Percentiles rank a stretch among this genome's conserved stretches.
Conservation (phyloP, 2,113 vertebrate genomes). For the Apistogramma diplotaenia region DNA sequence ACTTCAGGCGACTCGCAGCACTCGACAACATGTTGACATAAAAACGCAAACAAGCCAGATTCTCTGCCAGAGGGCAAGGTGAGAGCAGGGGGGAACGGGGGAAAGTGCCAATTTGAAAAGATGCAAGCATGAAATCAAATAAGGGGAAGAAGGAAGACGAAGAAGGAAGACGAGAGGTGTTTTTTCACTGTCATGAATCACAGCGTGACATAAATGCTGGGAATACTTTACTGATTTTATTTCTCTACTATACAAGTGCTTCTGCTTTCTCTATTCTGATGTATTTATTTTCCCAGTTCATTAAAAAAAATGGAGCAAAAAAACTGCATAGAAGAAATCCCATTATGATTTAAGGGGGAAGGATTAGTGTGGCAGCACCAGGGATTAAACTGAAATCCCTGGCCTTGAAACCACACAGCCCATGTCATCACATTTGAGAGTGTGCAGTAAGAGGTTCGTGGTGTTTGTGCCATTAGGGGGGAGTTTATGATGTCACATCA, state of each 20-base stretch:
- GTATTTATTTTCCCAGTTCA: background rate
- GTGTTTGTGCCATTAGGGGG: slow-evolving; percentile 19
- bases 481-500: slow-evolving; percentile 44
- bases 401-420: too few species aligned
- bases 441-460: slow-evolving; percentile 36
- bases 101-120: background rate
- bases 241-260: background rate
- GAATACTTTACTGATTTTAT: background rate
- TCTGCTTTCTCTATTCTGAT: background rate
- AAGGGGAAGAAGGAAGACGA: background rate
- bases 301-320: background rate
- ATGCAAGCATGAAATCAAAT: background rate
- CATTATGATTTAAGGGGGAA: background rate
- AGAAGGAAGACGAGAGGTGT: fast-evolving
- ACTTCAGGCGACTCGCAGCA: slow-evolving; percentile 9
- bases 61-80: background rate
- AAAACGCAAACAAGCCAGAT: slow-evolving; percentile 18
- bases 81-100: background rate
- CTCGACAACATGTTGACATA: slow-evolving; percentile 21
- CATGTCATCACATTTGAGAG: too few species aligned
- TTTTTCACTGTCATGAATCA: slow-evolving; percentile 3
- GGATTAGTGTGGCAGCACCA: background rate
- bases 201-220: background rate
- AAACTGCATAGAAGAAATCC: background rate
- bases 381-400: background rate